phyloP scores from a whole-genome alignment of 2,888 invertebrate species.

The Parnassius mnemosyne region DNA sequence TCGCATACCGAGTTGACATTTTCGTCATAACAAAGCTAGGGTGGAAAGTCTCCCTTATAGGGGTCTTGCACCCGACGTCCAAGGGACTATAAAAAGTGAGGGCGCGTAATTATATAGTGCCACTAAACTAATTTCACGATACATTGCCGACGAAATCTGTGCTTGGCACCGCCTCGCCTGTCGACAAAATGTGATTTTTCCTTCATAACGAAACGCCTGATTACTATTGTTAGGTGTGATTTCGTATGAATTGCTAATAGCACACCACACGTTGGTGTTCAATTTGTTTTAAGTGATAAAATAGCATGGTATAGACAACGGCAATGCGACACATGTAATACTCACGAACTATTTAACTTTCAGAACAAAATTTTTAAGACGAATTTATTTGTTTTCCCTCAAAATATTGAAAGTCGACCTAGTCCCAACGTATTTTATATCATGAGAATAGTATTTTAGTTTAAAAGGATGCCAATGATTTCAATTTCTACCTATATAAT shows the following conservation, averaged over 20 bases:
- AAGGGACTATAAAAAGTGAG: slow-evolving; percentile 73
- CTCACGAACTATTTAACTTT: no score
- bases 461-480: no score
- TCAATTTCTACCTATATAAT: no score
- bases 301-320: neutral
- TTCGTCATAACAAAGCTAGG: slow-evolving; percentile 71
- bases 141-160: slow-evolving; percentile 80
- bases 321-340: no score
- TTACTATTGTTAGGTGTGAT: slow-evolving; percentile 76
- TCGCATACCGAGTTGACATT: slow-evolving; percentile 75
- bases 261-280: slow-evolving; percentile 47
- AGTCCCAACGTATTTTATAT: no score
- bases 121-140: slow-evolving; percentile 81
- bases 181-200: slow-evolving; percentile 71
- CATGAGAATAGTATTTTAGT: no score
- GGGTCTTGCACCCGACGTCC: slow-evolving; percentile 38
- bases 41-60: slow-evolving; percentile 46
- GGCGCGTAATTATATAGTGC: slow-evolving; percentile 79
- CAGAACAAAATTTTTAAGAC: no score
- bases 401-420: no score
- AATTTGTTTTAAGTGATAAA: slow-evolving; percentile 44
- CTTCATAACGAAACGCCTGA: slow-evolving; percentile 66
- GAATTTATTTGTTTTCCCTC: no score
- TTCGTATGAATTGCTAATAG: slow-evolving; percentile 75
- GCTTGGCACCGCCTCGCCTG: slow-evolving; percentile 75